Percentiles rank a stretch among this genome's conserved stretches.
Evolutionary conservation across 2,113 vertebrate species (phyloP).

Genomic region (Sorex araneus): DNA sequence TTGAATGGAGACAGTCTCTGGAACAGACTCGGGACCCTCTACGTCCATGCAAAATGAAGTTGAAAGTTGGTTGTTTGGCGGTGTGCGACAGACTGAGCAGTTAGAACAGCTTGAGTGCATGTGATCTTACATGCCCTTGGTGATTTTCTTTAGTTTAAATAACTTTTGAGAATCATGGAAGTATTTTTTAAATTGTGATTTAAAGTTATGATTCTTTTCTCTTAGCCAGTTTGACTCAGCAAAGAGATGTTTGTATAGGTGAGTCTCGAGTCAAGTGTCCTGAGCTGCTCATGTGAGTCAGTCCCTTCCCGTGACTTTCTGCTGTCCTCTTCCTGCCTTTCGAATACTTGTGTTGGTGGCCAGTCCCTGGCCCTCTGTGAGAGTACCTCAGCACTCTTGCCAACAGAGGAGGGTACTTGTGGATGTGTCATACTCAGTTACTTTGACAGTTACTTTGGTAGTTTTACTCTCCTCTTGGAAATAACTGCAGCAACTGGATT

Average conservation of each 20-base stretch:
- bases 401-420: neutral
- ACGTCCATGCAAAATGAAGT: neutral
- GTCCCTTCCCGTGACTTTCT: neutral
- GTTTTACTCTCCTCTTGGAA: neutral
- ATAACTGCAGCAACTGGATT: neutral
- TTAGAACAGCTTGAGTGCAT: neutral
- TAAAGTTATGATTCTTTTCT: neutral
- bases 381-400: neutral
- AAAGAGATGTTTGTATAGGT: neutral
- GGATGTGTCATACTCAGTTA: neutral
- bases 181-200: neutral
- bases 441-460: neutral
- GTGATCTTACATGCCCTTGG: slow-evolving; percentile 8
- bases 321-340: neutral
- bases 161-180: slow-evolving; percentile 2
- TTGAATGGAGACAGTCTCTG: neutral
- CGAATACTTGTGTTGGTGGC: neutral
- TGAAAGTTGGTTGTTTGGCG: slow-evolving; percentile 3
- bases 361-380: neutral
- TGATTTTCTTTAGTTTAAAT: neutral
- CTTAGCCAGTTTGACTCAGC: neutral
- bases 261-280: neutral
- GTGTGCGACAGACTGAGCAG: neutral
- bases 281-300: neutral
- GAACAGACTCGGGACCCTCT: neutral